phyloP scores from a whole-genome alignment of 1,140 invertebrate genomes.

The Laupala kohalensis region DNA sequence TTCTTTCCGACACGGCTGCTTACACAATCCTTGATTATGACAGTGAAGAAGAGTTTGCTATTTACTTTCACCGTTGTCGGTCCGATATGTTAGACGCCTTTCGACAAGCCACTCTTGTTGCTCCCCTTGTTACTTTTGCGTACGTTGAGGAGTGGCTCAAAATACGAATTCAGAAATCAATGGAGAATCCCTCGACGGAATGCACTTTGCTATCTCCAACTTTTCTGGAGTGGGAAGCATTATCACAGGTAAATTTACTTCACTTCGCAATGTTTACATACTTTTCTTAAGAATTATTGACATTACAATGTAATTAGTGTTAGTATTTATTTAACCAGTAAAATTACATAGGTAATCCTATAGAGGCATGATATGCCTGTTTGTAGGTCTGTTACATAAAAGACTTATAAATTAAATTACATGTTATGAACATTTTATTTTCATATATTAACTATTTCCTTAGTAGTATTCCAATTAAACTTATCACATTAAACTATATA shows the following conservation, averaged over 20 bases:
- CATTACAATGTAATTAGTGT: too few species aligned
- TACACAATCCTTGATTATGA: conserved; percentile 79
- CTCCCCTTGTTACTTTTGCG: conserved; percentile 66
- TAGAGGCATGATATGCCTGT: too few species aligned
- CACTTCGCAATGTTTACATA: not conserved
- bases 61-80: conserved; percentile 64
- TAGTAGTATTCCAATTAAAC: too few species aligned
- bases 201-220: conserved; percentile 42
- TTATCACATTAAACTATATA: too few species aligned
- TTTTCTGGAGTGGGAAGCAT: conserved; percentile 75
- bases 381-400: too few species aligned
- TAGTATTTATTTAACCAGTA: too few species aligned
- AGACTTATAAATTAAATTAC: too few species aligned
- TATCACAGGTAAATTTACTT: conserved; percentile 32
- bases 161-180: conserved; percentile 41
- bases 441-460: too few species aligned
- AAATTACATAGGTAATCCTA: too few species aligned
- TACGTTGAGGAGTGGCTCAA: conserved; percentile 71
- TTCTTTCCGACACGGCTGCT: conserved; percentile 42
- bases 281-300: not conserved
- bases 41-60: conserved; percentile 75
- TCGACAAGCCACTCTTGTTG: conserved; percentile 61
- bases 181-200: conserved; percentile 28
- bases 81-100: conserved; percentile 67
- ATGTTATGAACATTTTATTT: too few species aligned